Evolutionary conservation across 2,797 vertebrate genomes (phyloP).

Genomic region (Siniperca scherzeri): DNA sequence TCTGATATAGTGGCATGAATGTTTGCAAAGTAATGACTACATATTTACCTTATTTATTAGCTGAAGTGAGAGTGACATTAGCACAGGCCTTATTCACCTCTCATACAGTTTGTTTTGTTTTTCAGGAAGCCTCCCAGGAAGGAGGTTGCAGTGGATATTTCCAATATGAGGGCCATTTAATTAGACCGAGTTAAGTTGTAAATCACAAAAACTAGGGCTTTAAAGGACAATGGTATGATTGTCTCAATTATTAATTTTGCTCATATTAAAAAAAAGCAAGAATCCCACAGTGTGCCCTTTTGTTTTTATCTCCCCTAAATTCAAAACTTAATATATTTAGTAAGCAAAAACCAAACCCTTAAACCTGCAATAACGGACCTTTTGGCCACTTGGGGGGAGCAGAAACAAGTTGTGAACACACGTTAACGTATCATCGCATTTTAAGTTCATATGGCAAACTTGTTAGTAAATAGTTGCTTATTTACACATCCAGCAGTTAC

Average conservation of each 20-base stretch:
- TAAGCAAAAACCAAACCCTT: neutral
- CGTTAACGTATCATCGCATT: neutral
- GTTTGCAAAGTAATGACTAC: constrained; percentile 1
- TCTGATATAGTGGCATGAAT: neutral
- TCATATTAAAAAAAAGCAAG: neutral
- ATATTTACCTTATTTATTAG: constrained; percentile 26
- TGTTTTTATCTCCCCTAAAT: no score
- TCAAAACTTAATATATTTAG: neutral
- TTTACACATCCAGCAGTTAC: neutral
- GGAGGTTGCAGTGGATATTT: neutral
- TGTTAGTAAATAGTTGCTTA: neutral
- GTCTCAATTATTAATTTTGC: neutral
- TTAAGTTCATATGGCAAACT: no score
- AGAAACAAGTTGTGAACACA: neutral
- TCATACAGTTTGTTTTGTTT: neutral
- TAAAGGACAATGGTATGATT: neutral
- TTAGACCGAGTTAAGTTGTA: neutral
- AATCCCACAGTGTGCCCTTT: neutral
- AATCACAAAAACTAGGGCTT: constrained; percentile 4
- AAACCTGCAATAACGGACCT: neutral
- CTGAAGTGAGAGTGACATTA: constrained; percentile 7
- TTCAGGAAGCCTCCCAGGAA: neutral
- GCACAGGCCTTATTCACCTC: neutral
- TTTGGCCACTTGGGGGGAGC: neutral
- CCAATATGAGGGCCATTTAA: neutral